Base-by-base conservation (phyloP, 2,797 vertebrate species). In the Microchirus variegatus region DNA sequence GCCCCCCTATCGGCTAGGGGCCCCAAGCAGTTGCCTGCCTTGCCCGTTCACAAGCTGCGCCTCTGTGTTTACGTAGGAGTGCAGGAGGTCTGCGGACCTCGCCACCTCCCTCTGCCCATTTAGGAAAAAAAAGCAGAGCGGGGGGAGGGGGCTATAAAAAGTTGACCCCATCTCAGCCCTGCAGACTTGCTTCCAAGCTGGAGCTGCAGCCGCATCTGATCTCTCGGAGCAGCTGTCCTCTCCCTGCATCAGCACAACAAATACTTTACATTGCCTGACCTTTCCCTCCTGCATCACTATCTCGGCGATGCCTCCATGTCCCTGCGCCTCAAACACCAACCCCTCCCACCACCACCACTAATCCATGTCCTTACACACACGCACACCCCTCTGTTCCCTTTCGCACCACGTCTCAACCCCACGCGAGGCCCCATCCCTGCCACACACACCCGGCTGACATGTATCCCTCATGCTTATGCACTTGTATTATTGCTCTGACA, bases 231-330 rank as follows among this genome's bases (percentile, higher is more conserved):
- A 94, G 93, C 93, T 94, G 94, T 90, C 87, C 86, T 90, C 91
- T 85, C 84, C 80, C 92, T 90, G 91, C 89, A 91, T 94, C 93
- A 94, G 93, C 93, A 93, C 90, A 94, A 93, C 93, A 94, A 93
- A 94, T 92, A 92, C 86, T 91, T 91, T 85, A 87, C 89, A 91
- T 91, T 84, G 87, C 85, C 87, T 94, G 93, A 94, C 93, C 92
- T 94, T 94, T 93, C 88, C 90, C 88, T 89, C 88, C 87, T 87
- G 86, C 87, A 85, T 88, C 92, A 86, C 85, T 80, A 89, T 87
- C 86, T 73, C 74, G 86, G 82, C 75, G 81, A 86, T 86, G 78
- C 78, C 78, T 75, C 57, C 53, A 1, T 2, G 13, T 61, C 76
- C 76, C 77, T 46, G 59, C 48, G 2, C 61, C 56, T 51, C 58